Evolutionary conservation across 2,113 vertebrate species (phyloP).

Genomic region (Antechinus flavipes): DNA sequence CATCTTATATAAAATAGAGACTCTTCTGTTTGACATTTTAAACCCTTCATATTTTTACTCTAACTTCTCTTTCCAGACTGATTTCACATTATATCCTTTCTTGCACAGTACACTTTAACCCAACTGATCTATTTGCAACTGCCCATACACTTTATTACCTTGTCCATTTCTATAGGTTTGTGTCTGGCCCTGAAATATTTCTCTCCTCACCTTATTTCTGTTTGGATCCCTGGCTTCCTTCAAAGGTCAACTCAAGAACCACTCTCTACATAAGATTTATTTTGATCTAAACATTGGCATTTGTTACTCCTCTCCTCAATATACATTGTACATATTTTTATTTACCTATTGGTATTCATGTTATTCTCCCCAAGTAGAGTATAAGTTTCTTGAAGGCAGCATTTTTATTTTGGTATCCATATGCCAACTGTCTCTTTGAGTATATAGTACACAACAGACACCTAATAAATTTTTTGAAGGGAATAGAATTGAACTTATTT

Average conservation of each 20-base stretch:
- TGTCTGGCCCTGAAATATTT: not conserved
- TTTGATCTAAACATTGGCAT: not conserved
- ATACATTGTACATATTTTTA: not conserved
- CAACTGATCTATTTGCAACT: not conserved
- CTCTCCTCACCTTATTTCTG: not conserved
- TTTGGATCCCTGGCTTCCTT: not conserved
- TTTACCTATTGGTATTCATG: not conserved
- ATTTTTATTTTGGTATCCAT: not conserved
- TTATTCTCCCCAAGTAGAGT: not conserved
- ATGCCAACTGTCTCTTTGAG: not conserved
- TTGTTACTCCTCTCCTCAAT: not conserved
- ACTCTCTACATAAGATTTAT: not conserved
- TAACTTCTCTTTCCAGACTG: not conserved
- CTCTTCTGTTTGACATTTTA: not conserved
- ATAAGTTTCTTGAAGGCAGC: not conserved
- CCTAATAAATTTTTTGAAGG: constrained; percentile 24
- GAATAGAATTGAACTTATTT: constrained; percentile 1
- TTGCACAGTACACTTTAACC: not conserved
- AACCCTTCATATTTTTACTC: constrained; percentile 8
- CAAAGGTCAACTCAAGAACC: not conserved
- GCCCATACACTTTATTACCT: not conserved
- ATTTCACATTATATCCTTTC: not conserved
- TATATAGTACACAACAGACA: not conserved
- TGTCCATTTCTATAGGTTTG: not conserved
- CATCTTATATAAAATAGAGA: constrained; percentile 31